Evolutionary conservation across 2,797 vertebrate genomes (phyloP).

Genomic region (Anas capensis): DNA sequence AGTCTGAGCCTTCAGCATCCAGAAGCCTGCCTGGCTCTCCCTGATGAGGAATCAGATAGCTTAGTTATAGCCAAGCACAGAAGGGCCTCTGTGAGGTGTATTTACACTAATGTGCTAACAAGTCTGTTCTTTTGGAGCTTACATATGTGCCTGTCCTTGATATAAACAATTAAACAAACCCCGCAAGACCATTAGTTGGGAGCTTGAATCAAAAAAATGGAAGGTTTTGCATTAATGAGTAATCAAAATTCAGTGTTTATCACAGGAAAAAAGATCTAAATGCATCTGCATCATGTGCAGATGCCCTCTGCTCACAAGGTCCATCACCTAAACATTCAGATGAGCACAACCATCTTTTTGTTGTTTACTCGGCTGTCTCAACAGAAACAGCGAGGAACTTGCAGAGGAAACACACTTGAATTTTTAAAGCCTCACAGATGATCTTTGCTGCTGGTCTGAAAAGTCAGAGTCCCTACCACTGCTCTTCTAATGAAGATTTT

Average conservation of each 20-base stretch:
- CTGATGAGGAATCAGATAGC: neutral
- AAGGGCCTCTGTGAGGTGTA: neutral
- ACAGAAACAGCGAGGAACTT: conserved; percentile 2
- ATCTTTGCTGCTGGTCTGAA: conserved; percentile 14
- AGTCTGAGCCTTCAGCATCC: neutral
- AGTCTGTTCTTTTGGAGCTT: neutral
- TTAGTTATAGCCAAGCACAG: neutral
- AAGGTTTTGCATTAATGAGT: conserved; percentile 22
- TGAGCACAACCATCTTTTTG: neutral
- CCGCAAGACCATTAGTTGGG: neutral
- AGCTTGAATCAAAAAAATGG: conserved; percentile 5
- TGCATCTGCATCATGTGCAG: neutral
- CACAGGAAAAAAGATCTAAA: conserved; percentile 7
- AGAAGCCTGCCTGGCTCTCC: neutral
- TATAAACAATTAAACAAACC: neutral
- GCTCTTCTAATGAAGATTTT: neutral
- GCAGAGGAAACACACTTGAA: neutral
- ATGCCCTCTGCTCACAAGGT: neutral
- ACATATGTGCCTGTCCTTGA: neutral
- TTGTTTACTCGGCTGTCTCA: neutral
- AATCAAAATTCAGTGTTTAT: conserved; percentile 26
- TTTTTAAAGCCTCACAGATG: neutral
- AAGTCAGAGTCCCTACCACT: neutral
- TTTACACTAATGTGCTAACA: neutral
- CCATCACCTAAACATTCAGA: neutral